phyloP scores from a whole-genome alignment of 2,888 invertebrate species.

The Pseudolycoriella hygida region DNA sequence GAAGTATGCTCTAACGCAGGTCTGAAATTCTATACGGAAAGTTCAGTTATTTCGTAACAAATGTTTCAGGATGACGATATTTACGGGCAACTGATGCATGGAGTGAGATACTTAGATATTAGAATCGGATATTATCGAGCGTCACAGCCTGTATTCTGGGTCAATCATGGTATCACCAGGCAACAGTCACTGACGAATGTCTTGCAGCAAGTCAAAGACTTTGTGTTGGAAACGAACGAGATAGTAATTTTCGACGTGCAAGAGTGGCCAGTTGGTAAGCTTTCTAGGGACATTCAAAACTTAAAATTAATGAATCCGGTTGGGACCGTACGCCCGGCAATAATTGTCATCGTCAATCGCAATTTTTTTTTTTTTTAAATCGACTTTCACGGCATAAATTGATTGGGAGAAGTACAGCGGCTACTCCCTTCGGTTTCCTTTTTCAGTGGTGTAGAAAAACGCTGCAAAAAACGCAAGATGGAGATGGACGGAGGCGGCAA shows the following conservation, averaged over 20 bases:
- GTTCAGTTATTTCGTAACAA: slow-evolving; percentile 1
- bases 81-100: slow-evolving; percentile 38
- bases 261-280: slow-evolving; percentile 37
- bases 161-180: slow-evolving; percentile 36
- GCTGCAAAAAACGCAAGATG: no score
- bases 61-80: slow-evolving; percentile 34
- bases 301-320: no score
- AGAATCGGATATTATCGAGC: slow-evolving; percentile 34
- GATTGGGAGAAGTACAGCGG: no score
- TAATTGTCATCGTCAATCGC: no score
- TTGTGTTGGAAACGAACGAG: slow-evolving; percentile 37
- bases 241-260: slow-evolving; percentile 41
- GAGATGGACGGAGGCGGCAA: no score
- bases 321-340: no score
- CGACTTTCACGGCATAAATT: no score
- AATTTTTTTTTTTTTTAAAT: no score
- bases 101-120: slow-evolving; percentile 41
- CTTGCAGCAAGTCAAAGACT: slow-evolving; percentile 33
- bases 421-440: no score
- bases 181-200: slow-evolving; percentile 31
- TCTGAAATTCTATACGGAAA: slow-evolving; percentile 12
- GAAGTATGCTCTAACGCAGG: slow-evolving; percentile 34
- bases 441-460: no score
- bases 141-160: slow-evolving; percentile 29
- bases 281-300: neutral